Evolutionary conservation across 2,797 vertebrate genomes (phyloP).

Genomic region (Pseudochirops cupreus): DNA sequence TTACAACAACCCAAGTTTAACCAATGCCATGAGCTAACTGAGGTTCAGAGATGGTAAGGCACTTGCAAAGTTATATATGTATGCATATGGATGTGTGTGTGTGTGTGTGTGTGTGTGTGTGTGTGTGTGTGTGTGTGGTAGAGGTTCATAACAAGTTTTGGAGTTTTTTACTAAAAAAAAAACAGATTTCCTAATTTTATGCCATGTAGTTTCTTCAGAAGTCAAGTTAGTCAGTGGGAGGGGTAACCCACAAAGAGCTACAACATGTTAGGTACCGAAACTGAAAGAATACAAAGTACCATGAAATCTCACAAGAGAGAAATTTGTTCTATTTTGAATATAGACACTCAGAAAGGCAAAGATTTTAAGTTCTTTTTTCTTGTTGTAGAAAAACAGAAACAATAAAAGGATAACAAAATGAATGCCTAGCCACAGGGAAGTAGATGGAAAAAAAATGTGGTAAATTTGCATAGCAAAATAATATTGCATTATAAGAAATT

Average conservation of each 20-base stretch:
- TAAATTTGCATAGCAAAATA: not conserved
- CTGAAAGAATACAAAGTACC: not conserved
- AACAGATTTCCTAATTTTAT: not conserved
- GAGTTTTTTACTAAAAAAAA: not conserved
- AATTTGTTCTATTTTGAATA: not conserved
- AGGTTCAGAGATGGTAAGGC: not conserved
- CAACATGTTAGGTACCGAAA: not conserved
- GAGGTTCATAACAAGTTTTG: not conserved
- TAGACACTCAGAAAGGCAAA: not conserved
- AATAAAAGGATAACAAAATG: not conserved
- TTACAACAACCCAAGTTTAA: not conserved
- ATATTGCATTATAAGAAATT: not conserved
- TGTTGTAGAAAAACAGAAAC: not conserved
- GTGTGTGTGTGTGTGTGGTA: no score
- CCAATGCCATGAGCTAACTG: not conserved
- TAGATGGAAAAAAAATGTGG: not conserved
- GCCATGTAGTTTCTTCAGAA: not conserved
- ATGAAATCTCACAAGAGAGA: not conserved
- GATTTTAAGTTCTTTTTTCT: not conserved
- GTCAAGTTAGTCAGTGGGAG: not conserved
- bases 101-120: not conserved
- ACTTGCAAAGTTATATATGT: not conserved
- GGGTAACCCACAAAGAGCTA: not conserved
- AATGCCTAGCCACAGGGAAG: not conserved
- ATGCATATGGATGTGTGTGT: no score